These are phyloP conservation scores for Corticium candelabrum DNA, from an alignment of 37 sponge, comb jelly and placozoan species.

Conservation along the genomic window DNA sequence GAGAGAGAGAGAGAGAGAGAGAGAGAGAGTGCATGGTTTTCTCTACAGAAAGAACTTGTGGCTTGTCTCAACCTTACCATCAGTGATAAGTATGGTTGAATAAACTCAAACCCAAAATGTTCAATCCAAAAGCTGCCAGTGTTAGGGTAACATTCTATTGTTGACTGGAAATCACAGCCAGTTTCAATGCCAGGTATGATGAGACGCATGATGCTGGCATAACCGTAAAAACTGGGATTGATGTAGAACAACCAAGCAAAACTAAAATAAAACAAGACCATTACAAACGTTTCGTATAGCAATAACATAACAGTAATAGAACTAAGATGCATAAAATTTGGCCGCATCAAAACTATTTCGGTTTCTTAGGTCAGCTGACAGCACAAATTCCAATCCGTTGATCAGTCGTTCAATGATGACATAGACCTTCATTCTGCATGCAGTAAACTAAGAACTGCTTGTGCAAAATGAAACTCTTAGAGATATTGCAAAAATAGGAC, in stretches of 20 bases:
- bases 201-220: not conserved
- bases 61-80: constrained; percentile 18
- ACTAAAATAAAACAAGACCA: too few relatives aligned
- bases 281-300: too few relatives aligned
- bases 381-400: too few relatives aligned
- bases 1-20: not conserved
- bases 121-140: not conserved
- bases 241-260: not conserved
- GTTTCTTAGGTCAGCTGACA: too few relatives aligned
- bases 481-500: too few relatives aligned
- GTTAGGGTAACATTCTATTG: not conserved
- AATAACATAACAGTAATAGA: too few relatives aligned
- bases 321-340: too few relatives aligned
- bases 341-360: too few relatives aligned
- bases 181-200: not conserved
- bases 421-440: too few relatives aligned
- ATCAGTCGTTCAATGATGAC: too few relatives aligned
- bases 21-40: not conserved
- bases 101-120: not conserved
- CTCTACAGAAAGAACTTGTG: not conserved
- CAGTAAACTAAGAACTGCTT: too few relatives aligned
- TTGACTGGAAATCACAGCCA: not conserved
- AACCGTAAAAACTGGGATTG: not conserved
- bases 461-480: too few relatives aligned
- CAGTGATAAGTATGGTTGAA: constrained; percentile 56